Evolutionary conservation across 2,888 invertebrate species (phyloP).

Genomic region (Acronicta leporina): DNA sequence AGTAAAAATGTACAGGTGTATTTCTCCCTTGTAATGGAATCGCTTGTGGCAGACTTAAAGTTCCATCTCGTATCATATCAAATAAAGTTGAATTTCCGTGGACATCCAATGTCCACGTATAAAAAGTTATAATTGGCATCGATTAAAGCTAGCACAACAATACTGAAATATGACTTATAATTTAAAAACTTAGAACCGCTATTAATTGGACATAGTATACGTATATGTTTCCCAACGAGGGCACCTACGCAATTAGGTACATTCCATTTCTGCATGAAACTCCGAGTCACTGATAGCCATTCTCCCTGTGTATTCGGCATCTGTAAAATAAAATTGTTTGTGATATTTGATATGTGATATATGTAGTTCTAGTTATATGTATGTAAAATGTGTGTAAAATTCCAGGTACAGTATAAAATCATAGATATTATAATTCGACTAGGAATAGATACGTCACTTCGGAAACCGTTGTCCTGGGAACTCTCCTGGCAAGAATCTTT

Average conservation of each 20-base stretch:
- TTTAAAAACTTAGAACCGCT: too few relatives aligned
- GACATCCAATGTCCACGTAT: too few relatives aligned
- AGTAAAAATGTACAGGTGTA: slow-evolving; percentile 7
- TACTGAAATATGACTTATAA: slow-evolving; percentile 29
- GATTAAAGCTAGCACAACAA: slow-evolving; percentile 49
- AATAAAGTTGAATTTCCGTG: background rate
- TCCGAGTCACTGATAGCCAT: slow-evolving; percentile 43
- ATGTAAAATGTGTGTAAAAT: too few relatives aligned
- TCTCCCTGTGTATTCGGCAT: slow-evolving; percentile 45
- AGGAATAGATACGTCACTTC: too few relatives aligned
- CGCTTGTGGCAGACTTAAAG: slow-evolving; percentile 46
- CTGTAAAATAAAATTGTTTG: slow-evolving; percentile 14
- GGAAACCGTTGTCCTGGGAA: too few relatives aligned
- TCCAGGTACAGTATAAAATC: too few relatives aligned
- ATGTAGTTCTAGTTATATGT: too few relatives aligned
- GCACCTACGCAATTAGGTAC: slow-evolving; percentile 46
- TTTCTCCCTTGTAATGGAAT: slow-evolving; percentile 52
- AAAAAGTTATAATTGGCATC: slow-evolving; percentile 48
- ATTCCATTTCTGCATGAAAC: slow-evolving; percentile 44
- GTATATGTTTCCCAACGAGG: slow-evolving; percentile 13
- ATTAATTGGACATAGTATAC: too few relatives aligned
- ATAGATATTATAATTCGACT: too few relatives aligned
- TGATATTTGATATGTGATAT: too few relatives aligned
- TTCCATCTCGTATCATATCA: slow-evolving; percentile 46
- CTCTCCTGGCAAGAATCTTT: too few relatives aligned